phyloP scores from a whole-genome alignment of 2,113 vertebrate genomes.

The Psammodynastes pulverulentus region DNA sequence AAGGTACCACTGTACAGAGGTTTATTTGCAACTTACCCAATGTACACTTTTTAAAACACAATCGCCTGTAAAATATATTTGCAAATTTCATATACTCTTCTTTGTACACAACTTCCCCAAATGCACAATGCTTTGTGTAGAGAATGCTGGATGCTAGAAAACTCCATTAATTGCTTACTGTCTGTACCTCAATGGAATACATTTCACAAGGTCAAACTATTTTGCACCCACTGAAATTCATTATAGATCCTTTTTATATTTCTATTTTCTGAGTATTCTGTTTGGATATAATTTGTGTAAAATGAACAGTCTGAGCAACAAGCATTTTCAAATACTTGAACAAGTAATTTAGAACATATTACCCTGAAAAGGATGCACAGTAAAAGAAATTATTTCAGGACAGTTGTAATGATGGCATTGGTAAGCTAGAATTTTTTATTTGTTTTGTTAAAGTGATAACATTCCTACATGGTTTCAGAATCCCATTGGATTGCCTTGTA shows the following conservation, averaged over 20 bases:
- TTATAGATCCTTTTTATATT: background rate
- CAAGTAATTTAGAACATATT: accelerated
- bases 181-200: background rate
- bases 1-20: background rate
- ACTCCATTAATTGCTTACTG: background rate
- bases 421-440: background rate
- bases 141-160: background rate
- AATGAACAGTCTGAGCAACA: background rate
- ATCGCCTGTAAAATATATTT: background rate
- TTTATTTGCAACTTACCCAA: background rate
- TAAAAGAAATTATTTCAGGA: background rate
- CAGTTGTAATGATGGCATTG: background rate
- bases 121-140: background rate
- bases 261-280: background rate
- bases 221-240: background rate
- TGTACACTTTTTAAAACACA: background rate
- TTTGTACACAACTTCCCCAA: background rate
- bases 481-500: background rate
- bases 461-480: background rate
- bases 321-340: accelerated
- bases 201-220: background rate
- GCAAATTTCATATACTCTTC: background rate
- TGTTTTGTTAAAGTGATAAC: background rate
- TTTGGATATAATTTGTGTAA: background rate
- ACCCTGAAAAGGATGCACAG: accelerated